Evolutionary conservation across 2,888 invertebrate species (phyloP), one percentile per base, ranked within the genome.

Genomic region (Pogonocherus hispidulus): DNA sequence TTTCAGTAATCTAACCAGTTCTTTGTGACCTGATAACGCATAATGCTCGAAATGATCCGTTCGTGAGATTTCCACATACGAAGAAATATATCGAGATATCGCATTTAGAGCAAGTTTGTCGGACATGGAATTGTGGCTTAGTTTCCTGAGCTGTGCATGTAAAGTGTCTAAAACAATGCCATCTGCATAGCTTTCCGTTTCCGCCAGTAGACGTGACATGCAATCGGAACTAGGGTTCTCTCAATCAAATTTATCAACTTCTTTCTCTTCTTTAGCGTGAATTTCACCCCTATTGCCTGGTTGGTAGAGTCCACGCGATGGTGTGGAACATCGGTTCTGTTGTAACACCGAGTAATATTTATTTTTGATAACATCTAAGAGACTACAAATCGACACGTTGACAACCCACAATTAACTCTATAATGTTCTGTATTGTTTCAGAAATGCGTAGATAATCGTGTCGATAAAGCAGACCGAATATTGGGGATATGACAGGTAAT

Each of bases 351-450:
- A 82, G 82, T 84, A 85, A 84, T 86, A 85, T 86, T 85, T 85
- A 86, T 85, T 84, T 84, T 83, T 83, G 86, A 86, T 86, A 85
- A 78, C 77, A 85, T 85, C 85, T 83, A 78, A 79, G 78, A 80
- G 82, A 82, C 84, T 82, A 85, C 85, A 85, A 85, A 86, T 86
- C 85, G 86, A 86, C 86, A 85, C 86, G 84, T 85, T 85, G 86
- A 85, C 85, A 86, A 84, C 85, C 84, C 66, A 73, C 83, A 85
- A 86, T 86, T 85, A 85, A 82, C 84, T 82, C 81, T 78, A 80
- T 84, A 83, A 83, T 83, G 83, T 83, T 83, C 80, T 80, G 83
- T 84, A 84, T 84, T 84, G 83, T 84, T 85, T 82, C 78, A 80
- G 78, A 79, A 79, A 78, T 74, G 71, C 77, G 74, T 74, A 79